A percentile compares a stretch with the other conserved stretches of the same genome.
Conservation (phyloP, 2,797 vertebrate genomes). For the Crocodylus rhombifer region DNA sequence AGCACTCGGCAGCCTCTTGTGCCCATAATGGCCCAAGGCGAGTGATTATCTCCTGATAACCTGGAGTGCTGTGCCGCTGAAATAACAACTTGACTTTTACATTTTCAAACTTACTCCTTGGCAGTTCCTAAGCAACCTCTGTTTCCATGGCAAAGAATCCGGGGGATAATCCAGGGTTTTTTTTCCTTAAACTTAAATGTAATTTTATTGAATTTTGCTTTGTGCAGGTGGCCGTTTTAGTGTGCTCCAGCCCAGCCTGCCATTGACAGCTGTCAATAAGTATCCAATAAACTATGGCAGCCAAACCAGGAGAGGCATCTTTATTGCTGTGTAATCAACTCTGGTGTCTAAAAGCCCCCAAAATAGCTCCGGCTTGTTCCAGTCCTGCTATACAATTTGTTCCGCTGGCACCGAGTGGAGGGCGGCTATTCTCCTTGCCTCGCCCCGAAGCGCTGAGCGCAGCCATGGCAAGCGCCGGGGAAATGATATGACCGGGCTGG, state of each 20-base stretch:
- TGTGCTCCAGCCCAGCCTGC: slow-evolving; percentile 32
- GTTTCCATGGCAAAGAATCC: slow-evolving; percentile 85
- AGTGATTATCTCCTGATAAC: slow-evolving; percentile 69
- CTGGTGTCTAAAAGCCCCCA: background rate
- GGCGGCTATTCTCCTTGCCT: background rate
- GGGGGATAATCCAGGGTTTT: slow-evolving; percentile 76
- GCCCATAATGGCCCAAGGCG: slow-evolving; percentile 35
- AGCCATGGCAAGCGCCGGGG: background rate
- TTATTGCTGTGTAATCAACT: slow-evolving; percentile 1
- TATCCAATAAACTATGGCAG: slow-evolving; percentile 32
- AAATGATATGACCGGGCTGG: background rate
- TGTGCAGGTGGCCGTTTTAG: slow-evolving; percentile 59
- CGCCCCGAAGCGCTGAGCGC: background rate
- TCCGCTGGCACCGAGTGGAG: background rate
- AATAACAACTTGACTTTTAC: slow-evolving; percentile 80
- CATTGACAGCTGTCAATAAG: slow-evolving; percentile 55
- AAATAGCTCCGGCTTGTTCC: background rate
- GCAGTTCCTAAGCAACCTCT: slow-evolving; percentile 84
- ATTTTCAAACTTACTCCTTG: slow-evolving; percentile 77
- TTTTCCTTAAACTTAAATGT: slow-evolving; percentile 52
- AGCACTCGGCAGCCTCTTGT: slow-evolving; percentile 45
- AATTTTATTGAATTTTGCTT: slow-evolving; percentile 71
- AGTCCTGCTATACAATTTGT: background rate
- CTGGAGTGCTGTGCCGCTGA: slow-evolving; percentile 66
- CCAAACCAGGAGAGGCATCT: background rate